phyloP scores from a whole-genome alignment of 2,113 vertebrate species.

The Dipodomys ordii region DNA sequence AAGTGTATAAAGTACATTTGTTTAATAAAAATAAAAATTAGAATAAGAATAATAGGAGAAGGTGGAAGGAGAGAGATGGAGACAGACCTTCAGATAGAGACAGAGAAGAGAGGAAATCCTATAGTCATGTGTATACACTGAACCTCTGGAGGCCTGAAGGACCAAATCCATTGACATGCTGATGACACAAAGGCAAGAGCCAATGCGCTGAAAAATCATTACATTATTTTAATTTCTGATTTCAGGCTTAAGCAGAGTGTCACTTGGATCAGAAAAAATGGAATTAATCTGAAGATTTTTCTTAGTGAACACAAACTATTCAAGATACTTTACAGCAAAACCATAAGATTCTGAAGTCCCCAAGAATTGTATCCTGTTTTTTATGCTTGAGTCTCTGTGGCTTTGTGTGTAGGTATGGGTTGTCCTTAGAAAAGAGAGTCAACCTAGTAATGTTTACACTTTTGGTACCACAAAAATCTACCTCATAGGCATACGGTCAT shows the following conservation, averaged over 20 bases:
- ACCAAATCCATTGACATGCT: background rate
- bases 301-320: background rate
- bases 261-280: background rate
- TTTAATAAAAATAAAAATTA: too few species aligned
- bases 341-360: background rate
- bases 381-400: background rate
- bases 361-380: background rate
- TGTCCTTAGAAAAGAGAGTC: background rate
- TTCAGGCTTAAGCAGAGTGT: background rate
- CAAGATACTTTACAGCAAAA: background rate
- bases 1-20: too few species aligned
- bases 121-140: background rate
- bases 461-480: too few species aligned
- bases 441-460: too few species aligned
- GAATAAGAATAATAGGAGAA: background rate
- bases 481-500: background rate
- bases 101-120: background rate
- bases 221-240: background rate
- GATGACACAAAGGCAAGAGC: background rate
- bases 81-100: background rate
- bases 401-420: background rate
- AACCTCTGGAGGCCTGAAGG: background rate
- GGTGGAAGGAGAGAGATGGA: background rate
- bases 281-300: slow-evolving; percentile 4
- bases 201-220: background rate